Base-by-base conservation (phyloP, 2,113 vertebrate species). In the Protobothrops flavoviridis region DNA sequence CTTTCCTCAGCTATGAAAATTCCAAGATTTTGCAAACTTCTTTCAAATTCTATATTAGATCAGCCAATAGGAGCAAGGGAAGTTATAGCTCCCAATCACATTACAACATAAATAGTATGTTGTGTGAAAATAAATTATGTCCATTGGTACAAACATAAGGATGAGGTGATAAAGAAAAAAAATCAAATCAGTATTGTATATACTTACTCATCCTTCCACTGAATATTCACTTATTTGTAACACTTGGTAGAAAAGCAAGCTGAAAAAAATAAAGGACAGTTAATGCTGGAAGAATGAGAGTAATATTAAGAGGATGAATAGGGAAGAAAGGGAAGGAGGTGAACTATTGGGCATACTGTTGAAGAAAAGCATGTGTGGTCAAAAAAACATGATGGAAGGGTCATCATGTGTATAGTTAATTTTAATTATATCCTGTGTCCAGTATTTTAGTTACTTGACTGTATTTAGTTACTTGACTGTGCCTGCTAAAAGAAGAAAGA, bases 211-310 rank as follows among this genome's bases (percentile, higher is more conserved):
- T 50, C 55, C 43, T 59, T 85, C 53, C 39, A 48, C 1, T 57
- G 43, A 48, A 45, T 50, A 86, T 91, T 39, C 69, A 85, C 50
- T 92, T 20, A 92, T 52, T 86, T 92, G 85, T 61, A 33, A 92
- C 24, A 61, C 43, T 13, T 87, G 43, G 43, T 61, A 61, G 43
- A 64, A 92, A 87, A 87, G 39, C 43, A 45, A 52, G 55, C 88
- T 61, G 20, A 50, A 50, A 61, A 87, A 87, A 50, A 45, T 59
- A 85, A 87, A 87, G 43, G 56, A 55, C 50, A 43, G 17, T 53
- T 52, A 52, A 48, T 86, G 57, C 21, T 21, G 26, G 21, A 29
- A 21, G 21, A 52, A 88, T 88, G 29, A 55, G 91, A 53, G 5
- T 64, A 59, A 87, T 48, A 64, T 69, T 26, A 39, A 61, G 50